These are phyloP conservation scores for Diadumene lineata DNA, from an alignment of 92 coral and sea anemone species.

Conservation along the genomic window DNA sequence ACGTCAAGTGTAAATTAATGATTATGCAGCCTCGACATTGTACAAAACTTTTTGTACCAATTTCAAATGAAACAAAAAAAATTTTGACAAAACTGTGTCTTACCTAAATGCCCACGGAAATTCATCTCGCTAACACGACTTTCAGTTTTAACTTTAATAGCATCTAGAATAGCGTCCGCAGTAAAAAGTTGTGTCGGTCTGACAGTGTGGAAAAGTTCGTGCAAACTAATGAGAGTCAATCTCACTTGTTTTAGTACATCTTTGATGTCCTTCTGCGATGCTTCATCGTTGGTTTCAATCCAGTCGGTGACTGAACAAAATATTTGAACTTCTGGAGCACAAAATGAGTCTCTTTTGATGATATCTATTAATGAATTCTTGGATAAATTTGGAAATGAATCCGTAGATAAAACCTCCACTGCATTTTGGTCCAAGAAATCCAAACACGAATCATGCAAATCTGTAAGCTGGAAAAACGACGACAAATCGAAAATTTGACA, in stretches of 20 bases:
- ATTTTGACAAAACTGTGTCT: too few relatives aligned
- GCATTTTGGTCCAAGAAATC: slow-evolving; percentile 84
- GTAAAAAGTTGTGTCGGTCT: slow-evolving; percentile 83
- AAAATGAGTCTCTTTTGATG: slow-evolving; percentile 91
- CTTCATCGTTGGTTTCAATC: slow-evolving; percentile 76
- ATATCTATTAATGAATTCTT: slow-evolving; percentile 74
- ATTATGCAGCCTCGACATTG: too few relatives aligned
- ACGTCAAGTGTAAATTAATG: too few relatives aligned
- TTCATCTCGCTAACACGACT: slow-evolving; percentile 95
- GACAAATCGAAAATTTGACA: slow-evolving; percentile 83
- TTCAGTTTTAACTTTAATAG: slow-evolving; percentile 89
- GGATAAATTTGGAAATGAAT: slow-evolving; percentile 80
- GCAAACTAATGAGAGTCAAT: slow-evolving; percentile 79
- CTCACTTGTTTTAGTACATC: slow-evolving; percentile 73
- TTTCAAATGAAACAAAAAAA: too few relatives aligned
- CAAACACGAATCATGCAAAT: slow-evolving; percentile 77
- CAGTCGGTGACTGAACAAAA: slow-evolving; percentile 87
- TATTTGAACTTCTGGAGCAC: slow-evolving; percentile 95
- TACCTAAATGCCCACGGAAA: slow-evolving; percentile 97
- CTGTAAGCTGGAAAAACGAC: slow-evolving; percentile 78
- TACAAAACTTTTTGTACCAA: too few relatives aligned
- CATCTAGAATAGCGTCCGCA: slow-evolving; percentile 94
- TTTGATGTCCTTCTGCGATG: slow-evolving; percentile 39
- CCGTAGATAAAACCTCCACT: slow-evolving; percentile 71
- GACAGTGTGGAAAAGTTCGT: slow-evolving; percentile 93